These are phyloP conservation scores for Karalla daura DNA, from an alignment of 2,797 vertebrate species.

Conservation along the genomic window DNA sequence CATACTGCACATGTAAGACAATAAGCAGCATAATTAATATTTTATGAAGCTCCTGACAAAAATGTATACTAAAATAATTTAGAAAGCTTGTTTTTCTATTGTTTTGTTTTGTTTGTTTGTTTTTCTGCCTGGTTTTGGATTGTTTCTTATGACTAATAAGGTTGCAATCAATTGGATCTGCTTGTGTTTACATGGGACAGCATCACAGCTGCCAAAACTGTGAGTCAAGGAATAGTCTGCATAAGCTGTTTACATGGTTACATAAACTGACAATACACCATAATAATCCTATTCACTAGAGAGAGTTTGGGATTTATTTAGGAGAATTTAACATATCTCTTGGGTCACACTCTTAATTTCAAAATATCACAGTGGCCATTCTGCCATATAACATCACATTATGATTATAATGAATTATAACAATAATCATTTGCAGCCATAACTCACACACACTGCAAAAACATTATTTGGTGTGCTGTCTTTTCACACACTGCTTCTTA, in stretches of 20 bases:
- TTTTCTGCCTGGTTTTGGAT: neutral
- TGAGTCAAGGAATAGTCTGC: slow-evolving; percentile 5
- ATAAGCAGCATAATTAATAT: neutral
- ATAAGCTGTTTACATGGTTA: slow-evolving; percentile 11
- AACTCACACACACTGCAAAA: neutral
- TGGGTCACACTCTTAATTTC: neutral
- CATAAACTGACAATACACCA: slow-evolving; percentile 1
- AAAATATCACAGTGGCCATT: neutral
- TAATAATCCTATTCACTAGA: neutral
- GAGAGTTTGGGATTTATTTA: neutral
- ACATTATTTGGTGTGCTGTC: no score
- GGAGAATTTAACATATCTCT: neutral
- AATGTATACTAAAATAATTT: neutral
- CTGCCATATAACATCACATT: neutral
- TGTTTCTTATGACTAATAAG: neutral
- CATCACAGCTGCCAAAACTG: neutral
- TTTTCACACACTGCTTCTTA: no score
- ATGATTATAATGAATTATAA: neutral
- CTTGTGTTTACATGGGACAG: slow-evolving; percentile 9
- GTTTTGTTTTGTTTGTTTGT: neutral
- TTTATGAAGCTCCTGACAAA: neutral
- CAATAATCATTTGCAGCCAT: neutral
- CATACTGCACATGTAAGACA: neutral
- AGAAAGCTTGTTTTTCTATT: no score
- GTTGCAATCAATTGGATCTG: slow-evolving; percentile 2